These are phyloP conservation scores for Lethocerus indicus DNA, from an alignment of 1,140 invertebrate genomes.

Conservation along the genomic window DNA sequence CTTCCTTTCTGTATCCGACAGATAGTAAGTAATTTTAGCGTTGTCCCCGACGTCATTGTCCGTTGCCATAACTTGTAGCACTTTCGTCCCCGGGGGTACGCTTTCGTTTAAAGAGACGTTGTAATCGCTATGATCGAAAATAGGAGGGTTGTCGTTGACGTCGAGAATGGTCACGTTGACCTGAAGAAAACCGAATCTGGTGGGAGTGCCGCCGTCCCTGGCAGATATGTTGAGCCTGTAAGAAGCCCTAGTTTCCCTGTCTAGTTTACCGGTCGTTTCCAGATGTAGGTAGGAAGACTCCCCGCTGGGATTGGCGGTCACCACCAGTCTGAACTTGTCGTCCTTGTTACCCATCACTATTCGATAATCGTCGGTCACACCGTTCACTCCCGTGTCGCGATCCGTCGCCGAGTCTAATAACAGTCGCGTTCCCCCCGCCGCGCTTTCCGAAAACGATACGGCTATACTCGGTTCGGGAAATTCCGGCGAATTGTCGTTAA, in stretches of 20 bases:
- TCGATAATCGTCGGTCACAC: slow-evolving; percentile 68
- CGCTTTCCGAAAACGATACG: slow-evolving; percentile 79
- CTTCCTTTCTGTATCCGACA: slow-evolving; percentile 66
- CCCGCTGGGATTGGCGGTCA: slow-evolving; percentile 72
- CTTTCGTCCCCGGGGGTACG: slow-evolving; percentile 65
- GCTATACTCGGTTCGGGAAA: slow-evolving; percentile 77
- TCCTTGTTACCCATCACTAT: slow-evolving; percentile 78
- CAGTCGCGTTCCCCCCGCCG: slow-evolving; percentile 65
- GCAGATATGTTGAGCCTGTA: slow-evolving; percentile 83
- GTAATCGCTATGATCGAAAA: slow-evolving; percentile 86
- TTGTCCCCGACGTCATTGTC: slow-evolving; percentile 87
- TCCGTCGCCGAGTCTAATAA: slow-evolving; percentile 78
- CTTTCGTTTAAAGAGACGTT: slow-evolving; percentile 83
- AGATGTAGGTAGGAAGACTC: slow-evolving; percentile 78
- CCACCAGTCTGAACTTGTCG: slow-evolving; percentile 67
- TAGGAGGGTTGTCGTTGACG: slow-evolving; percentile 88
- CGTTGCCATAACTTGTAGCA: slow-evolving; percentile 76
- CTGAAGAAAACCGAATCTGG: slow-evolving; percentile 62
- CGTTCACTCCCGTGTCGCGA: slow-evolving; percentile 67
- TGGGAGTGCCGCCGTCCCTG: slow-evolving; percentile 63
- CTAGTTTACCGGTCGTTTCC: slow-evolving; percentile 75
- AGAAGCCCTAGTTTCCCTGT: slow-evolving; percentile 66
- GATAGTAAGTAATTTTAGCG: slow-evolving; percentile 76
- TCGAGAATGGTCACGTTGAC: slow-evolving; percentile 85
- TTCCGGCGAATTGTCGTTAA: slow-evolving; percentile 78